Conservation (phyloP, 2,888 invertebrate genomes). For the Ornithoptera alexandrae region DNA sequence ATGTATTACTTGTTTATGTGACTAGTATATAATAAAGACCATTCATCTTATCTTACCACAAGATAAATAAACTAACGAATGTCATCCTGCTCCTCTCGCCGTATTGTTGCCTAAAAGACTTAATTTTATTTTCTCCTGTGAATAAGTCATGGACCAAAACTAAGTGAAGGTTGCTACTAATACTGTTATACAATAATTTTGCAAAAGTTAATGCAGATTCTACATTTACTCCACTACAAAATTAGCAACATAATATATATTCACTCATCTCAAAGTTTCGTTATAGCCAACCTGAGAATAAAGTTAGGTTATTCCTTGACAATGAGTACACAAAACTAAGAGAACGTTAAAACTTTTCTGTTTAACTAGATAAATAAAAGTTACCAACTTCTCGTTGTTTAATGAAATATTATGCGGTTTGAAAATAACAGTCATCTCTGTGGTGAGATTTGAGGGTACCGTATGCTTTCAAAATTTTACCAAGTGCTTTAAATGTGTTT, state of each 20-base stretch:
- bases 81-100: no score
- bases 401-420: slow-evolving; percentile 13
- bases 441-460: slow-evolving; percentile 12
- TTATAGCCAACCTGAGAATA: slow-evolving; percentile 13
- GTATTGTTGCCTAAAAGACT: no score
- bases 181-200: background rate
- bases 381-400: slow-evolving; percentile 16
- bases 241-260: background rate
- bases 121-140: background rate
- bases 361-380: slow-evolving; percentile 21
- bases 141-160: background rate
- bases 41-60: no score
- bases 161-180: background rate
- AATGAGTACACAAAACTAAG: slow-evolving; percentile 13
- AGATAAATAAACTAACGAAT: no score
- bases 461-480: slow-evolving; percentile 16
- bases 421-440: slow-evolving; percentile 8
- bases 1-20: no score
- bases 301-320: slow-evolving; percentile 23
- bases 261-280: slow-evolving; percentile 18
- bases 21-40: no score
- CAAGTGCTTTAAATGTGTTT: background rate
- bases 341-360: slow-evolving; percentile 21
- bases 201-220: background rate
- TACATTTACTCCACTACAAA: background rate